phyloP scores from a whole-genome alignment of 2,797 vertebrate species.

The Buceros bicornis region DNA sequence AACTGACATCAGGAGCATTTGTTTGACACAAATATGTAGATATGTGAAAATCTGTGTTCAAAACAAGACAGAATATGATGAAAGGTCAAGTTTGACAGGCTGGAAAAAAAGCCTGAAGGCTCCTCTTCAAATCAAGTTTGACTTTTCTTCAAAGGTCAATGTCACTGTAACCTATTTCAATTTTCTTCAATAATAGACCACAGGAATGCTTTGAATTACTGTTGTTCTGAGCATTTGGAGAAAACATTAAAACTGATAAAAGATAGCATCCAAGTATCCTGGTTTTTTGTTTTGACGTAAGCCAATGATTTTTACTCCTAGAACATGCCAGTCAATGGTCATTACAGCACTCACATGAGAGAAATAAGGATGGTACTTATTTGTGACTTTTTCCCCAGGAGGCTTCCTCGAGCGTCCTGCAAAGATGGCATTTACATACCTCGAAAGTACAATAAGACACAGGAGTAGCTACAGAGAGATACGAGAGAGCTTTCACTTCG shows the following conservation, averaged over 20 bases:
- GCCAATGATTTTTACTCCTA: neutral
- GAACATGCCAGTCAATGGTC: neutral
- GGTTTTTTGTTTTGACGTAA: neutral
- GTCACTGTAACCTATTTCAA: neutral
- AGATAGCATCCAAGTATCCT: neutral
- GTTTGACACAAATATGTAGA: neutral
- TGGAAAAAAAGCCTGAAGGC: constrained; percentile 15
- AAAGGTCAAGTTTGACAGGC: constrained; percentile 56
- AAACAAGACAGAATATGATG: neutral
- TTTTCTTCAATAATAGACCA: constrained; percentile 22
- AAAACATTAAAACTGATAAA: neutral
- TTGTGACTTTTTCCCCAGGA: neutral
- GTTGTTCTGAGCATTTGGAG: neutral
- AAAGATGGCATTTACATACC: neutral
- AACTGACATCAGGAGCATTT: neutral
- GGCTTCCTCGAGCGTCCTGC: neutral
- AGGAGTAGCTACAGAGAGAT: neutral
- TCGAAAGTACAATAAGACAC: neutral
- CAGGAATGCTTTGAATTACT: constrained; percentile 17
- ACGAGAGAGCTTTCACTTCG: neutral
- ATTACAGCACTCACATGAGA: neutral
- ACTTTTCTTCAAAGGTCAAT: constrained; percentile 57
- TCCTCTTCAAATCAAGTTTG: constrained; percentile 28
- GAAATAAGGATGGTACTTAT: neutral
- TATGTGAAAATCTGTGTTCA: neutral